Percentiles rank a stretch among this genome's conserved stretches.
Evolutionary conservation across 2,888 invertebrate species (phyloP).

Genomic region (Platycheirus albimanus): DNA sequence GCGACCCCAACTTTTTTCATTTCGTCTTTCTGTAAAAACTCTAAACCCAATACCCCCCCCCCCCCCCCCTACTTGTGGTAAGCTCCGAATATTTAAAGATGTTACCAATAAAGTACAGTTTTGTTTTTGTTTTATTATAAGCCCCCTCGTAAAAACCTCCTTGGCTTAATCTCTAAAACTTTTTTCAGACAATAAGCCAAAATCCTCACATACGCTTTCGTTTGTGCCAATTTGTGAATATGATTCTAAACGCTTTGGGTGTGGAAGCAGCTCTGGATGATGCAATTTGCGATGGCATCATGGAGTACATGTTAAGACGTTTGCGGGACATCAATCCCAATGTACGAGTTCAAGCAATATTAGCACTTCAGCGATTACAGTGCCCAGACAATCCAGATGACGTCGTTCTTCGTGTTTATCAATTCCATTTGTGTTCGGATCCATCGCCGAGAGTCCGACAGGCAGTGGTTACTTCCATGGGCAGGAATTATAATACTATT

Average conservation of each 20-base stretch:
- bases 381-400: conserved; percentile 90
- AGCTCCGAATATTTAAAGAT: too few species aligned
- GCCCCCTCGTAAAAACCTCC: too few species aligned
- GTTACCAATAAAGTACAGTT: too few species aligned
- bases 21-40: too few species aligned
- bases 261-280: conserved; percentile 91
- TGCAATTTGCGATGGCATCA: conserved; percentile 88
- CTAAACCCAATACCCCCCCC: too few species aligned
- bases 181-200: conserved; percentile 82
- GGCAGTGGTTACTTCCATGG: conserved; percentile 89
- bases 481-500: conserved; percentile 88
- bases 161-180: neutral
- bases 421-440: conserved; percentile 89
- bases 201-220: conserved; percentile 86
- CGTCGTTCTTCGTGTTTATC: conserved; percentile 88
- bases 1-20: too few species aligned
- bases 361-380: conserved; percentile 91
- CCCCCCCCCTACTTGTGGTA: too few species aligned
- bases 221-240: conserved; percentile 90
- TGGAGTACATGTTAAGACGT: conserved; percentile 87
- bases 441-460: conserved; percentile 89
- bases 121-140: too few species aligned
- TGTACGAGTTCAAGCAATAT: conserved; percentile 91
- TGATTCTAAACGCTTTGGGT: conserved; percentile 88
- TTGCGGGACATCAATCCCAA: conserved; percentile 89